Percentiles rank a stretch among this genome's conserved stretches.
Conservation (phyloP, 2,888 invertebrate species). For the Neoaliturus tenellus region DNA sequence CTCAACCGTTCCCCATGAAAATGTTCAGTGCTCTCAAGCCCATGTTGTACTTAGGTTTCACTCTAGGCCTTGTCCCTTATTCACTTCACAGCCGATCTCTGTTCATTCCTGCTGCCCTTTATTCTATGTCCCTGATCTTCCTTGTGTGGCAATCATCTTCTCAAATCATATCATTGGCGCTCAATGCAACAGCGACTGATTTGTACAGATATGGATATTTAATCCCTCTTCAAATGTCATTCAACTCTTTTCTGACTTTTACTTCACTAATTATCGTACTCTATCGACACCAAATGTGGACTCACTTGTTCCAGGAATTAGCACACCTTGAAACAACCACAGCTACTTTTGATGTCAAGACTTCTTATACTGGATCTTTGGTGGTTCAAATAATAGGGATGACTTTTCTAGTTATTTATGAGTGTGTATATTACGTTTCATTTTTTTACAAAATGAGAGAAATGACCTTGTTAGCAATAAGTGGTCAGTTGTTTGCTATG, state of each 20-base stretch:
- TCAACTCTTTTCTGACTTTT: constrained; percentile 12
- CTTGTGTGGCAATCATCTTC: constrained; percentile 23
- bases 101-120: neutral
- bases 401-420: neutral
- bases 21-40: constrained; percentile 2
- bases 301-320: neutral
- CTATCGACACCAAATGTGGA: neutral
- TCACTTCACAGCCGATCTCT: neutral
- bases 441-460: neutral
- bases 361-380: neutral
- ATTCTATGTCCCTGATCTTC: constrained; percentile 9
- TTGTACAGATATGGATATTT: constrained; percentile 27
- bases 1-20: neutral
- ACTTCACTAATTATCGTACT: neutral
- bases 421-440: neutral
- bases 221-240: constrained; percentile 8
- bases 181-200: neutral
- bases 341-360: neutral
- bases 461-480: neutral
- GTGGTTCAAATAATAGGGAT: neutral
- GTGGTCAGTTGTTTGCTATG: neutral
- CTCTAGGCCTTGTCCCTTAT: constrained; percentile 18
- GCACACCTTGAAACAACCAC: neutral
- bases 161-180: neutral
- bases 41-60: constrained; percentile 12